These are phyloP conservation scores for Zosterops lateralis DNA, from an alignment of 2,113 vertebrate genomes.

Conservation along the genomic window DNA sequence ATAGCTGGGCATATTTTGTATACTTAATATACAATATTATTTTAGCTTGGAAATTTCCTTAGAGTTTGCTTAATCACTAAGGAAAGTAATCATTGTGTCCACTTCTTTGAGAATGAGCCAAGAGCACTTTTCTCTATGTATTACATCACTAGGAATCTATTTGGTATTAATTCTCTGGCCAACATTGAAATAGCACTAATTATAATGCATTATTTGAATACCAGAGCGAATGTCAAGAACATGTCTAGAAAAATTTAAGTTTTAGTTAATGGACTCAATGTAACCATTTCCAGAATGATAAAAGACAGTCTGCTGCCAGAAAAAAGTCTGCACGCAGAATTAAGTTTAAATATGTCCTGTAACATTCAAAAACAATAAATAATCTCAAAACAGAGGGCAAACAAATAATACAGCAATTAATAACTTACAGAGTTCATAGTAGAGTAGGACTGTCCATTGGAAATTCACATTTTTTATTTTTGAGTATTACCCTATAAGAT, in stretches of 20 bases:
- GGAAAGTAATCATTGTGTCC: constrained; percentile 17
- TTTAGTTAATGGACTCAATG: not conserved
- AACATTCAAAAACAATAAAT: not conserved
- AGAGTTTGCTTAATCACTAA: constrained; percentile 48
- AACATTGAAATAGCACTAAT: constrained; percentile 38
- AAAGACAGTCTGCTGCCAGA: not conserved
- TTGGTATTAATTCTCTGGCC: constrained; percentile 36
- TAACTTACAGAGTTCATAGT: not conserved
- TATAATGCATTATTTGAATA: constrained; percentile 47
- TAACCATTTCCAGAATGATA: constrained; percentile 14
- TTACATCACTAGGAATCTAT: constrained; percentile 65
- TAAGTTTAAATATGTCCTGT: not conserved
- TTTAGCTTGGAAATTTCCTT: constrained; percentile 44
- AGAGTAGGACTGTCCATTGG: not conserved
- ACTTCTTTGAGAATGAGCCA: constrained; percentile 58
- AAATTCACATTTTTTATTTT: not conserved
- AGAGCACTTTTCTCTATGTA: constrained; percentile 22
- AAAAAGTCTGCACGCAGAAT: not conserved
- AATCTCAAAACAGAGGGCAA: not conserved
- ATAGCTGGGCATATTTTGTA: not conserved
- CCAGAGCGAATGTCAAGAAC: constrained; percentile 7
- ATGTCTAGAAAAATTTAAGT: constrained; percentile 13
- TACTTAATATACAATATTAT: constrained; percentile 27
- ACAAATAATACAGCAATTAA: not conserved
- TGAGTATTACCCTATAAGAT: not conserved